These are phyloP conservation scores for Microhierax caerulescens DNA, from an alignment of 2,797 vertebrate species.

Conservation along the genomic window DNA sequence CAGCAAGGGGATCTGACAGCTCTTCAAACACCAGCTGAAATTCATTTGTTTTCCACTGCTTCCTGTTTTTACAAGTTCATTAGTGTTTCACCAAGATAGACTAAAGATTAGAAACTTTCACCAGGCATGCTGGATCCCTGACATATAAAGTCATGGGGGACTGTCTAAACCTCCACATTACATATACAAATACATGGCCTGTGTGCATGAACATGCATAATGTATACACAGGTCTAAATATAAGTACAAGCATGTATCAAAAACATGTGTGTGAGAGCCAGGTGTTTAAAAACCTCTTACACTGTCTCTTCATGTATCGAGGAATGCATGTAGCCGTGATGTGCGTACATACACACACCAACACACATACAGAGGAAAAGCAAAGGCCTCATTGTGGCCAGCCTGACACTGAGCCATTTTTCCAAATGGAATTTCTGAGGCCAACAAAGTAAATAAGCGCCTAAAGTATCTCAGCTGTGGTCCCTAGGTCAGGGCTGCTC, in stretches of 20 bases:
- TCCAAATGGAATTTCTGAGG: slow-evolving; percentile 1
- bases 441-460: slow-evolving; percentile 5
- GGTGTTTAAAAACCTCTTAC: neutral
- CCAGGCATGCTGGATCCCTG: neutral
- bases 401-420: slow-evolving; percentile 12
- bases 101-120: slow-evolving; percentile 56
- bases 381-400: slow-evolving; percentile 24
- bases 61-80: slow-evolving; percentile 75
- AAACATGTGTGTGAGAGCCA: neutral
- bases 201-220: neutral
- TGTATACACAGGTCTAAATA: neutral
- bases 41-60: slow-evolving; percentile 72
- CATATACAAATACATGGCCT: neutral
- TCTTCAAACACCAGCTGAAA: slow-evolving; percentile 79
- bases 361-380: neutral
- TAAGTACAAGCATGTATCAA: neutral
- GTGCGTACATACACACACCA: neutral
- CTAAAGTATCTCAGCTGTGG: slow-evolving; percentile 15
- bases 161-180: neutral
- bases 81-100: slow-evolving; percentile 64
- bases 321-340: accelerated
- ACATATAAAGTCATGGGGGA: neutral
- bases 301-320: accelerated
- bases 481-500: slow-evolving; percentile 39
- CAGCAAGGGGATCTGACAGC: slow-evolving; percentile 70